These are phyloP conservation scores for Parnassius glacialis DNA, from an alignment of 2,888 invertebrate species.

Conservation along the genomic window DNA sequence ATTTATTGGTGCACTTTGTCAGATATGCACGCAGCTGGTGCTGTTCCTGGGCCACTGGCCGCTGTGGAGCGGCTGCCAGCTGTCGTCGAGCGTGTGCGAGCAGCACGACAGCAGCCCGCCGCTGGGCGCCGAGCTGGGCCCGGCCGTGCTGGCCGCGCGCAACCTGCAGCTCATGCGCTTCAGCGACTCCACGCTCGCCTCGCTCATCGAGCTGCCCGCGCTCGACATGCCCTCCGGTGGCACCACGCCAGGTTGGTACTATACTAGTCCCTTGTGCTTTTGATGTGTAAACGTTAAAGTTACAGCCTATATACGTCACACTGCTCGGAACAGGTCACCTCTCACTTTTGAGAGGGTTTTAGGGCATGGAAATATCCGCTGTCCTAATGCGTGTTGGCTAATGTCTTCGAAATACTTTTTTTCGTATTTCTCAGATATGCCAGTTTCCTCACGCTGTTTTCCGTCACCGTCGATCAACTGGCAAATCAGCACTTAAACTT, in stretches of 20 bases:
- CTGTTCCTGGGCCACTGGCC: conserved; percentile 97
- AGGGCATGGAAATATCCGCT: too few relatives aligned
- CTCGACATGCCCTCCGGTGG: conserved; percentile 85
- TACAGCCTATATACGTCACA: too few relatives aligned
- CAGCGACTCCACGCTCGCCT: conserved; percentile 90
- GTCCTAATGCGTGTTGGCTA: too few relatives aligned
- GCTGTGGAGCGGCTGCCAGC: conserved; percentile 92
- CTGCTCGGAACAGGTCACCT: too few relatives aligned
- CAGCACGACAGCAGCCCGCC: conserved; percentile 91
- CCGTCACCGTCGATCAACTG: too few relatives aligned
- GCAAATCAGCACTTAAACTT: too few relatives aligned
- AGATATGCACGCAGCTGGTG: conserved; percentile 92
- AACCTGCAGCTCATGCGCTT: conserved; percentile 93
- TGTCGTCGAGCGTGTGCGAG: conserved; percentile 95
- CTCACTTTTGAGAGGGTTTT: too few relatives aligned
- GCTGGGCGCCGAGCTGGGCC: conserved; percentile 86
- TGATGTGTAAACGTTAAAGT: too few relatives aligned
- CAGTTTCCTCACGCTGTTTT: too few relatives aligned
- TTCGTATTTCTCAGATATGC: too few relatives aligned
- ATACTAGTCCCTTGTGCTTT: too few relatives aligned
- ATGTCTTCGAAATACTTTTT: too few relatives aligned
- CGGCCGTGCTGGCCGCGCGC: conserved; percentile 90
- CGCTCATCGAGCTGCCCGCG: conserved; percentile 93
- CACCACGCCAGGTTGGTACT: conserved; percentile 44
- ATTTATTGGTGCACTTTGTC: not conserved